phyloP scores from a whole-genome alignment of 2,113 vertebrate species.

The Albula glossodonta region DNA sequence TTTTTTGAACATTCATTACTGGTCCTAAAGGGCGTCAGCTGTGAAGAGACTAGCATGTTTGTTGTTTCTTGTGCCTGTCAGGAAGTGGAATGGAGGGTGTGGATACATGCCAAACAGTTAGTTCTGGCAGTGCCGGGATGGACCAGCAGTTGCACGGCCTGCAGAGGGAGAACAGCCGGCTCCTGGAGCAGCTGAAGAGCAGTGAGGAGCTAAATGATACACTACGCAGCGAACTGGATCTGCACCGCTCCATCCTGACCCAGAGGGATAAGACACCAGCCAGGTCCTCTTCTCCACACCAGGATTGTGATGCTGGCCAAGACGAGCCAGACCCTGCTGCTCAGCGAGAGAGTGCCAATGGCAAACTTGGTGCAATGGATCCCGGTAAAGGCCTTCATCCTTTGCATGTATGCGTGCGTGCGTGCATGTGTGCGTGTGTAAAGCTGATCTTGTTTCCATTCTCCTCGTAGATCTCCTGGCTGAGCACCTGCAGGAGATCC shows the following conservation, averaged over 20 bases:
- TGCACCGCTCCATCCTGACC: constrained; percentile 65
- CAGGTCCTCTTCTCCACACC: background rate
- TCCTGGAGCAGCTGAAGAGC: constrained; percentile 68
- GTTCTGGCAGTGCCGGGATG: background rate
- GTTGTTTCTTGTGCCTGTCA: background rate
- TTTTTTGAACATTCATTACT: background rate
- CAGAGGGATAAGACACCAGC: constrained; percentile 20
- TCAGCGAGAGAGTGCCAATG: background rate
- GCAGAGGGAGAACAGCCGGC: constrained; percentile 63
- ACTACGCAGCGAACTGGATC: constrained; percentile 68
- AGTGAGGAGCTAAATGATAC: constrained; percentile 68
- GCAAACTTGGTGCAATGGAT: constrained; percentile 32
- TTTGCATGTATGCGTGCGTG: background rate
- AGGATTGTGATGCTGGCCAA: background rate
- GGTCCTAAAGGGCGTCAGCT: no score
- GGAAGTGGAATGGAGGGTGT: constrained; percentile 42
- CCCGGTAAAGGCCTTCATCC: constrained; percentile 49
- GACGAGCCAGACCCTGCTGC: background rate
- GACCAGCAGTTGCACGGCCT: constrained; percentile 49
- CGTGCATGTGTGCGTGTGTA: background rate
- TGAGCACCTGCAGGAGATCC: constrained; percentile 90
- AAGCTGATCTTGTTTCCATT: background rate
- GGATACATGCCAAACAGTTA: constrained; percentile 18
- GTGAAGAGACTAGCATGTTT: background rate
- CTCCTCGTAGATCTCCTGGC: constrained; percentile 77